phyloP scores from a whole-genome alignment of 2,888 invertebrate genomes.

The Folsomia manolachei region DNA sequence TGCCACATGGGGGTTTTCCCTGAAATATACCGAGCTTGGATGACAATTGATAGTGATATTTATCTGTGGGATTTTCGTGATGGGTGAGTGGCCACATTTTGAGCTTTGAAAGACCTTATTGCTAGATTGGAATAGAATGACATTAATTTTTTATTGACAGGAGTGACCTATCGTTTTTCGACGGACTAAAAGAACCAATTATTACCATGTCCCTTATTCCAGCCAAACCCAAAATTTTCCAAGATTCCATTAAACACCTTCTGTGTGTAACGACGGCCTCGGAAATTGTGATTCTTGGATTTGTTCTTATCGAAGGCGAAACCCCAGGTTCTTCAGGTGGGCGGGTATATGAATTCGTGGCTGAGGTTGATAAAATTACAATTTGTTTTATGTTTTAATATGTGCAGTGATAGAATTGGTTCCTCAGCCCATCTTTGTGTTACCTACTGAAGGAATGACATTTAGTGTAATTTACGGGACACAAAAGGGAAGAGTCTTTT shows the following conservation, averaged over 20 bases:
- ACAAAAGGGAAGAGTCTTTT: conserved; percentile 81
- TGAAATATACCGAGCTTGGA: conserved; percentile 93
- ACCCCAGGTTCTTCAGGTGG: conserved; percentile 26
- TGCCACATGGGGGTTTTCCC: conserved; percentile 86
- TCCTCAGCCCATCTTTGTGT: conserved; percentile 88
- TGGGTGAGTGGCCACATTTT: conserved; percentile 57
- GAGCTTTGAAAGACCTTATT: neutral
- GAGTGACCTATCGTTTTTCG: conserved; percentile 92
- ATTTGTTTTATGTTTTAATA: neutral
- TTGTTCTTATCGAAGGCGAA: conserved; percentile 55
- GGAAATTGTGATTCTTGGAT: conserved; percentile 85
- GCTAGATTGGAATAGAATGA: neutral
- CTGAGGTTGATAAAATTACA: neutral
- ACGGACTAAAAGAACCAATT: conserved; percentile 91
- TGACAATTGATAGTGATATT: conserved; percentile 95
- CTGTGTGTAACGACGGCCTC: conserved; percentile 90
- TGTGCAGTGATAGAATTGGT: conserved; percentile 81
- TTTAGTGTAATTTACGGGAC: conserved; percentile 80
- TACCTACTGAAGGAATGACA: conserved; percentile 83
- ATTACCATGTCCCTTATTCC: conserved; percentile 82
- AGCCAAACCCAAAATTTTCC: conserved; percentile 85
- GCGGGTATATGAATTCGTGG: conserved; percentile 5
- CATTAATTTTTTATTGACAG: conserved; percentile 55
- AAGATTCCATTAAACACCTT: conserved; percentile 83
- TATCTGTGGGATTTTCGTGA: conserved; percentile 98